A percentile compares a stretch with the other conserved stretches of the same genome.
These are phyloP conservation scores for Baccha elongata DNA, from an alignment of 2,888 invertebrate species.

Conservation along the genomic window DNA sequence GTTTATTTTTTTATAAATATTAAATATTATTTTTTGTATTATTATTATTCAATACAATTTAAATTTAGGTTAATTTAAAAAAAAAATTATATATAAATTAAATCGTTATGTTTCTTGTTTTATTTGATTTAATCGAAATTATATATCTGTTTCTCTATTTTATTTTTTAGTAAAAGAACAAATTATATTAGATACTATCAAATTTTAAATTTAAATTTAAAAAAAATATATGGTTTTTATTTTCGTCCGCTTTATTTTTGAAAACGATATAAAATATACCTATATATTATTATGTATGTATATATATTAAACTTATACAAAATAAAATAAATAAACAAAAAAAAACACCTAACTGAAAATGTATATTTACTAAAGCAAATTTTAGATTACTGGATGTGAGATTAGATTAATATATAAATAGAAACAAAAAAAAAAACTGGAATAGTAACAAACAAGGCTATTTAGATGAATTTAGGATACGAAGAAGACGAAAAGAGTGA, in stretches of 20 bases:
- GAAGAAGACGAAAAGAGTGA: conserved; percentile 51
- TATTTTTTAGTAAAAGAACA: conserved; percentile 30
- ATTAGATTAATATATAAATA: conserved; percentile 63
- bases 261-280: conserved; percentile 58
- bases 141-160: conserved; percentile 36
- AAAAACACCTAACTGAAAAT: conserved; percentile 61
- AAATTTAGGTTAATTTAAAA: conserved; percentile 60
- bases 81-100: conserved; percentile 33
- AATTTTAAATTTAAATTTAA: conserved; percentile 31
- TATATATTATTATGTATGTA: conserved; percentile 46
- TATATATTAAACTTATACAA: too few relatives aligned
- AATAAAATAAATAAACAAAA: conserved; percentile 10
- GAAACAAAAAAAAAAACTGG: conserved; percentile 42
- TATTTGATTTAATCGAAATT: conserved; percentile 58
- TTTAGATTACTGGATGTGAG: conserved; percentile 71
- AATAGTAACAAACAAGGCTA: conserved; percentile 63
- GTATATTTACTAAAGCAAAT: conserved; percentile 71
- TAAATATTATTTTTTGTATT: conserved; percentile 35
- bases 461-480: conserved; percentile 61
- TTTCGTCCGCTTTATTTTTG: conserved; percentile 67
- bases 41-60: conserved; percentile 57
- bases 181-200: conserved; percentile 12
- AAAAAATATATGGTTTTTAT: conserved; percentile 30
- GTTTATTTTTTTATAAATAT: conserved; percentile 70
- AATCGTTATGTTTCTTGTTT: conserved; percentile 68